Evolutionary conservation across 2,113 vertebrate species (phyloP).

Genomic region (Prunella himalayana): DNA sequence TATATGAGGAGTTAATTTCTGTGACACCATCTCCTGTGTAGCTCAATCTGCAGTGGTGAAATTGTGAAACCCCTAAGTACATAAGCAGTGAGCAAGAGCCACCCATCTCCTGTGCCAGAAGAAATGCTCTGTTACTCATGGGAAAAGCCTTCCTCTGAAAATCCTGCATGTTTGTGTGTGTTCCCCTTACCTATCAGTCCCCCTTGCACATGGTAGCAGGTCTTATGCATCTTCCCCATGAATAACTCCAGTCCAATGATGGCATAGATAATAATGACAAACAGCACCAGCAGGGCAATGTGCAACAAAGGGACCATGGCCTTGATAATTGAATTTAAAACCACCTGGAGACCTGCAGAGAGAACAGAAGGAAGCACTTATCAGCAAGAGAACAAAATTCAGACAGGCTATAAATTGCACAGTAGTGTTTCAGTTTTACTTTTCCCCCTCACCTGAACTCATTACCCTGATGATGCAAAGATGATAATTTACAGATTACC

Average conservation of each 20-base stretch:
- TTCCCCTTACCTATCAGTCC: conserved; percentile 75
- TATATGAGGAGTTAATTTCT: background rate
- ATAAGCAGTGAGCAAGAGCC: background rate
- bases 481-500: background rate
- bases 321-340: conserved; percentile 99
- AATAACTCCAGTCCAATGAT: conserved; percentile 98
- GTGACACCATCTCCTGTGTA: background rate
- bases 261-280: conserved; percentile 98
- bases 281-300: conserved; percentile 95
- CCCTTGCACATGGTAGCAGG: conserved; percentile 80
- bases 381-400: background rate
- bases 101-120: background rate
- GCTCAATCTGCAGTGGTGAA: background rate
- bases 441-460: background rate
- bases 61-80: background rate
- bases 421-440: background rate
- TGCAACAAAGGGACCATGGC: conserved; percentile 99
- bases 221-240: conserved; percentile 99
- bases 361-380: conserved; percentile 20
- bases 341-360: conserved; percentile 93
- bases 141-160: background rate
- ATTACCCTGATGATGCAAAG: background rate
- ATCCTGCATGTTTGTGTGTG: fast-evolving
- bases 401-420: background rate
- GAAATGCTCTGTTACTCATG: fast-evolving